phyloP scores from a whole-genome alignment of 1,140 invertebrate species.

The Cotesia vestalis region DNA sequence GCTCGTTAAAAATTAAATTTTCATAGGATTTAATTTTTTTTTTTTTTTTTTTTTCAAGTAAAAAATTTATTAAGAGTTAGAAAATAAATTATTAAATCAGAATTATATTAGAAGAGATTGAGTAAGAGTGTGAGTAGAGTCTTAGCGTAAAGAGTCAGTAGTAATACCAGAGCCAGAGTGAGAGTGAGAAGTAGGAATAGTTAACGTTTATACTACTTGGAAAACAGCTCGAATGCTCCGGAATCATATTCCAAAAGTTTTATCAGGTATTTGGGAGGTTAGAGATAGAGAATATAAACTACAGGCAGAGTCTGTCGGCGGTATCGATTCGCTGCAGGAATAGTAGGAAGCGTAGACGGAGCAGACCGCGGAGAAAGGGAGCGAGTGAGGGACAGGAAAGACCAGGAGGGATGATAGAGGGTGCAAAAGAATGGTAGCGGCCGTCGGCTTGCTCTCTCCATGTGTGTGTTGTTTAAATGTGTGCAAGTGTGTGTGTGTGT shows the following conservation, averaged over 20 bases:
- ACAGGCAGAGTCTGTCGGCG: constrained; percentile 37
- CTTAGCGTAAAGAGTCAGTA: neutral
- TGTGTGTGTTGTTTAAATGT: too few species aligned
- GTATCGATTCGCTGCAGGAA: constrained; percentile 61
- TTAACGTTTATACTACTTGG: too few species aligned
- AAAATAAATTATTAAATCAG: too few species aligned
- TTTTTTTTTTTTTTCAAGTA: too few species aligned
- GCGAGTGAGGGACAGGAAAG: constrained; percentile 21
- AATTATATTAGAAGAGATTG: too few species aligned
- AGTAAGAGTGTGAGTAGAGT: too few species aligned
- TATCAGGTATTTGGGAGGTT: constrained; percentile 48
- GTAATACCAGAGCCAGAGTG: neutral
- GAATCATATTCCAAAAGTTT: constrained; percentile 8
- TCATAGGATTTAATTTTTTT: too few species aligned
- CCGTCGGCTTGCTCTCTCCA: neutral
- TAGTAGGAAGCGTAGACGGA: constrained; percentile 40
- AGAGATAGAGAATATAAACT: constrained; percentile 35
- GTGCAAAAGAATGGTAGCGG: constrained; percentile 20
- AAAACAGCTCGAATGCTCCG: too few species aligned
- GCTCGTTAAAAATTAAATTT: too few species aligned
- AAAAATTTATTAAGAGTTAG: too few species aligned
- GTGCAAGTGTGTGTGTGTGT: neutral
- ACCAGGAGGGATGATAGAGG: constrained; percentile 23
- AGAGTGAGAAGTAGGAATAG: too few species aligned
- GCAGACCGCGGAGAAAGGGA: constrained; percentile 15